These are phyloP conservation scores for Morpho achilles DNA, from an alignment of 2,888 invertebrate species.

Conservation along the genomic window DNA sequence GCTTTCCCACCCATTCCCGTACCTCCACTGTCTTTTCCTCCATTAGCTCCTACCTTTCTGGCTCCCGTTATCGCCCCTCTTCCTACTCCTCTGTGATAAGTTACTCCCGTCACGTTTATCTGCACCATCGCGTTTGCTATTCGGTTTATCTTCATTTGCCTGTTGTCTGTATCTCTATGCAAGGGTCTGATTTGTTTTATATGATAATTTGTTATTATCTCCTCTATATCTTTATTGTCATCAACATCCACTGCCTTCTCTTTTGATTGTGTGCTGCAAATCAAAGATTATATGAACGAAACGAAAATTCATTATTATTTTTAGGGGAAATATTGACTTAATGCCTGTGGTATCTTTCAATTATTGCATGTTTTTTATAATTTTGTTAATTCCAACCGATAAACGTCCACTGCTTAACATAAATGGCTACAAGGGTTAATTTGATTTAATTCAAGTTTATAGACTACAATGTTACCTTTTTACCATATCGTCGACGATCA, in stretches of 20 bases:
- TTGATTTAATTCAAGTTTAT: neutral
- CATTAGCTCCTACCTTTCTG: slow-evolving; percentile 1
- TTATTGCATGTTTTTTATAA: no score
- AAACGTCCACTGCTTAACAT: no score
- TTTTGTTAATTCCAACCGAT: no score
- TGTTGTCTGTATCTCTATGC: slow-evolving; percentile 6
- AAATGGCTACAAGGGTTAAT: no score
- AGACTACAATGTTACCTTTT: slow-evolving; percentile 8
- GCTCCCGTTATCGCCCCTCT: neutral
- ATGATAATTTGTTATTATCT: slow-evolving; percentile 58
- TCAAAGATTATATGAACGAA: no score
- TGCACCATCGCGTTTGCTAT: neutral
- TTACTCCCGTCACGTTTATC: neutral
- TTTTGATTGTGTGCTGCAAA: slow-evolving; percentile 10
- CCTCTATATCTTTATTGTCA: slow-evolving; percentile 53
- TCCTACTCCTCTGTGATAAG: neutral
- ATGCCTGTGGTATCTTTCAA: no score
- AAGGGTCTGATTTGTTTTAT: slow-evolving; percentile 43
- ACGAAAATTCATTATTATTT: no score
- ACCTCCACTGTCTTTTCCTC: neutral
- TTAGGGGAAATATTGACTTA: no score
- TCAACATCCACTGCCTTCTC: slow-evolving; percentile 16
- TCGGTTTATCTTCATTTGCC: no score
- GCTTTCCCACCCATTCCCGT: no score
- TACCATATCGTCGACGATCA: slow-evolving; percentile 5